Evolutionary conservation across 2,113 vertebrate genomes (phyloP).

Genomic region (Antechinus stuartii): DNA sequence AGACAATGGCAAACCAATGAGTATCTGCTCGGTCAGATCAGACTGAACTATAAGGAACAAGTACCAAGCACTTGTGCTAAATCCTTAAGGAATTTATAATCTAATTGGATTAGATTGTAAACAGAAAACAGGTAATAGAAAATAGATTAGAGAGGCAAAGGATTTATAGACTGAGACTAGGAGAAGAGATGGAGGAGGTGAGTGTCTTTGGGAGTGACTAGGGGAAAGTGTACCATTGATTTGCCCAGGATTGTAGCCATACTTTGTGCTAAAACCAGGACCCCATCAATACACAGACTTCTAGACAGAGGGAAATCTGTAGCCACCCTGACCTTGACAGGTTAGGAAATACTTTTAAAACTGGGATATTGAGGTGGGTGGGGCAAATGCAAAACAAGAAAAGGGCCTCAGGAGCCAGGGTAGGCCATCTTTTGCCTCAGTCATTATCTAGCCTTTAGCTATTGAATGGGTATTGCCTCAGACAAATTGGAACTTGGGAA

Average conservation of each 20-base stretch:
- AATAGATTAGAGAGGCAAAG: not conserved
- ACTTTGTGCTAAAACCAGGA: not conserved
- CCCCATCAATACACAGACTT: not conserved
- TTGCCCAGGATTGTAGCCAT: too few relatives aligned
- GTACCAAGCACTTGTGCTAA: not conserved
- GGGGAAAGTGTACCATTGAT: not conserved
- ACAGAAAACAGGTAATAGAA: not conserved
- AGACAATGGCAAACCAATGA: not conserved
- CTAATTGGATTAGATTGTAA: not conserved
- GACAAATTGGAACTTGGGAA: too few relatives aligned
- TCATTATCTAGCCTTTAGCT: too few relatives aligned
- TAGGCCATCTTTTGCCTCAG: too few relatives aligned
- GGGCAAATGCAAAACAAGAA: not conserved
- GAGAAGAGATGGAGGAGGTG: not conserved
- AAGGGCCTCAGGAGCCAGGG: not conserved
- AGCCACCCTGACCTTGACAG: not conserved
- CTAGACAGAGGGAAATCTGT: not conserved
- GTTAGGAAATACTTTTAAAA: not conserved
- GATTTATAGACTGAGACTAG: not conserved
- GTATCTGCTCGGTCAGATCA: not conserved
- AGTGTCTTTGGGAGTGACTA: not conserved
- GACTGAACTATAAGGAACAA: not conserved
- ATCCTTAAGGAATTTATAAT: not conserved
- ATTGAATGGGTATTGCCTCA: too few relatives aligned
- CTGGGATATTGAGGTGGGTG: not conserved